A percentile compares a stretch with the other conserved stretches of the same genome.
phyloP scores from a whole-genome alignment of 2,113 vertebrate species.

The Vulpes vulpes region DNA sequence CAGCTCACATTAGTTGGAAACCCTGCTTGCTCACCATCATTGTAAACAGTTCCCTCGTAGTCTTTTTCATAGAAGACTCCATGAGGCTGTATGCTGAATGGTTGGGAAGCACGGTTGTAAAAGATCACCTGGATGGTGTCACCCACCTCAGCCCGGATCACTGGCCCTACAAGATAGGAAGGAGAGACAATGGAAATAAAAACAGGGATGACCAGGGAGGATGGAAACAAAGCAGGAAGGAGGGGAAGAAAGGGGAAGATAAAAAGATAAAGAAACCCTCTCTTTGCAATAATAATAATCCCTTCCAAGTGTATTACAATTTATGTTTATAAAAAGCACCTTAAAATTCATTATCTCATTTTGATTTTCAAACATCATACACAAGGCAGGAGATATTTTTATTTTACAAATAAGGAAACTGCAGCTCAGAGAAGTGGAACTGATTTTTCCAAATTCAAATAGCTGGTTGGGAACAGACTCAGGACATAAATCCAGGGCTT shows the following conservation, averaged over 20 bases:
- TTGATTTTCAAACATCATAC: not conserved
- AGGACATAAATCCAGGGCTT: not conserved
- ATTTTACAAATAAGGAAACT: slow-evolving; percentile 35
- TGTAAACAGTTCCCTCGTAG: slow-evolving; percentile 85
- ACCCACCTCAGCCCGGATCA: slow-evolving; percentile 90
- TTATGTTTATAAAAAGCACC: not conserved
- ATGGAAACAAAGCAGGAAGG: not conserved
- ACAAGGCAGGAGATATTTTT: not conserved
- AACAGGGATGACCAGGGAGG: not conserved
- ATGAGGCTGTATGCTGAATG: slow-evolving; percentile 90
- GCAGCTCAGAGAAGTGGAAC: not conserved
- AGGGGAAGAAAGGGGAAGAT: not conserved
- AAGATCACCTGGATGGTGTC: slow-evolving; percentile 88
- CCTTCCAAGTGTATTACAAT: not conserved
- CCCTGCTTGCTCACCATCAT: slow-evolving; percentile 84
- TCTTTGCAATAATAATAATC: not conserved
- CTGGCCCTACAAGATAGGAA: slow-evolving; percentile 83
- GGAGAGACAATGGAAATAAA: slow-evolving; percentile 12
- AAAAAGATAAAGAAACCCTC: not conserved
- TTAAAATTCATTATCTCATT: not conserved
- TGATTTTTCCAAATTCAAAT: slow-evolving; percentile 23
- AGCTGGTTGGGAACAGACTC: not conserved
- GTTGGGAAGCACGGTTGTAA: slow-evolving; percentile 88
- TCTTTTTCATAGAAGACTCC: slow-evolving; percentile 87
- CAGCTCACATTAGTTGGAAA: slow-evolving; percentile 23